Evolutionary conservation across 1,140 invertebrate genomes (phyloP).

Genomic region (Hesperophylax magnus): DNA sequence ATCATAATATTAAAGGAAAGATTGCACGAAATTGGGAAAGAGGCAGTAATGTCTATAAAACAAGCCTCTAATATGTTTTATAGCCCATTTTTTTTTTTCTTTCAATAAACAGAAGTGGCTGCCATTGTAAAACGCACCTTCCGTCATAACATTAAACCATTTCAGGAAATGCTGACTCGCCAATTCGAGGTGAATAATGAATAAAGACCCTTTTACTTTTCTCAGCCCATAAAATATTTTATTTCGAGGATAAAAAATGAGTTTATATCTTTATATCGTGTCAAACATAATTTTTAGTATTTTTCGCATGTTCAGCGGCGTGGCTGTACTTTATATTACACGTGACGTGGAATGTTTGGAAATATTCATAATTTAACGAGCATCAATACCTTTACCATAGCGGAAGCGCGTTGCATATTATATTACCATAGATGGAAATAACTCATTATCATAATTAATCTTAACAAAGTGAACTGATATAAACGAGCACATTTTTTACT

Average conservation of each 20-base stretch:
- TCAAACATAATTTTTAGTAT: conserved; percentile 2
- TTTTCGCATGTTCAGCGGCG: neutral
- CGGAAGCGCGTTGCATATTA: no score
- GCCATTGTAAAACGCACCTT: neutral
- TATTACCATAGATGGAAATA: no score
- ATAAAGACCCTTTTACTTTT: conserved; percentile 1
- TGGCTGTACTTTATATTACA: neutral
- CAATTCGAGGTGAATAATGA: neutral
- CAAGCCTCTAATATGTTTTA: neutral
- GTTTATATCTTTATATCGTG: neutral
- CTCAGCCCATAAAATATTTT: conserved; percentile 12
- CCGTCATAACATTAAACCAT: conserved; percentile 14
- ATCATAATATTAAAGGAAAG: neutral
- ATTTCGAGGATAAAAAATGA: neutral
- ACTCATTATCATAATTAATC: no score
- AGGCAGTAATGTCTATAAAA: neutral
- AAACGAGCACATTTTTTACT: no score
- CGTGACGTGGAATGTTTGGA: neutral
- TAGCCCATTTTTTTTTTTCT: conserved; percentile 1
- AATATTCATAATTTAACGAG: no score
- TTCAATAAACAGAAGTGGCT: neutral
- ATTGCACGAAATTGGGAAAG: neutral
- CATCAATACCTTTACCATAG: no score
- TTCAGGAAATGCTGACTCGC: conserved; percentile 15
- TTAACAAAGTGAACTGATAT: no score